These are phyloP conservation scores for Neoascia interrupta DNA, from an alignment of 2,888 invertebrate species.

Conservation along the genomic window DNA sequence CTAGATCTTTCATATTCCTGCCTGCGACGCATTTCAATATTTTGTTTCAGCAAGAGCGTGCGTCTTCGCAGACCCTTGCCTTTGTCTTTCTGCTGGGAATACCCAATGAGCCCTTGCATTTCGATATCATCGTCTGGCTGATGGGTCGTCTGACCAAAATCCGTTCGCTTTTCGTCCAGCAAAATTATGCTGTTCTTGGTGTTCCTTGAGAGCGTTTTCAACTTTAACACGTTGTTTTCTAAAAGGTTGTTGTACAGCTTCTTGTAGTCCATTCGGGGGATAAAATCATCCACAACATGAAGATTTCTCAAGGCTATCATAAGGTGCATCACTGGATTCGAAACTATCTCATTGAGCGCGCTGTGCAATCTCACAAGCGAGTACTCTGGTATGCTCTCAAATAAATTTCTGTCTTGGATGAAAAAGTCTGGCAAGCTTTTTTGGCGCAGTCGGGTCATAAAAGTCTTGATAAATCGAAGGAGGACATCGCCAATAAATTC, in stretches of 20 bases:
- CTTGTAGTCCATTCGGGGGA: conserved; percentile 83
- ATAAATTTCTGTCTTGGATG: conserved; percentile 85
- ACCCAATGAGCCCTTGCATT: conserved; percentile 79
- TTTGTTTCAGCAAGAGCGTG: conserved; percentile 76
- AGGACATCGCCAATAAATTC: conserved; percentile 86
- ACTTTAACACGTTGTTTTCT: conserved; percentile 81
- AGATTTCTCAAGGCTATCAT: conserved; percentile 86
- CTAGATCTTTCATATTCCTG: conserved; percentile 72
- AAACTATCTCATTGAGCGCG: conserved; percentile 84
- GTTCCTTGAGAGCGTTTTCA: conserved; percentile 73
- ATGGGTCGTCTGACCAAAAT: conserved; percentile 72
- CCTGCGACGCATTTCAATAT: conserved; percentile 72
- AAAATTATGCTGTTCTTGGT: conserved; percentile 58
- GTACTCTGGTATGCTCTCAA: conserved; percentile 85
- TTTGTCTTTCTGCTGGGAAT: conserved; percentile 80
- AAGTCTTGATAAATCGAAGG: conserved; percentile 82
- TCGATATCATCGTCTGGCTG: conserved; percentile 78
- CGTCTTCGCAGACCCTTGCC: conserved; percentile 81
- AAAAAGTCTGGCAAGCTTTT: conserved; percentile 87
- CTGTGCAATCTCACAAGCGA: conserved; percentile 84
- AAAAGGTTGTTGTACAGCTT: conserved; percentile 81
- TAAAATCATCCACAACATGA: conserved; percentile 83
- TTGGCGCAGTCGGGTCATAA: conserved; percentile 83
- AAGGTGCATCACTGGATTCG: conserved; percentile 86
- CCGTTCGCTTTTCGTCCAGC: conserved; percentile 18